Evolutionary conservation across 2,797 vertebrate genomes (phyloP).

Genomic region (Tragopan temminckii): DNA sequence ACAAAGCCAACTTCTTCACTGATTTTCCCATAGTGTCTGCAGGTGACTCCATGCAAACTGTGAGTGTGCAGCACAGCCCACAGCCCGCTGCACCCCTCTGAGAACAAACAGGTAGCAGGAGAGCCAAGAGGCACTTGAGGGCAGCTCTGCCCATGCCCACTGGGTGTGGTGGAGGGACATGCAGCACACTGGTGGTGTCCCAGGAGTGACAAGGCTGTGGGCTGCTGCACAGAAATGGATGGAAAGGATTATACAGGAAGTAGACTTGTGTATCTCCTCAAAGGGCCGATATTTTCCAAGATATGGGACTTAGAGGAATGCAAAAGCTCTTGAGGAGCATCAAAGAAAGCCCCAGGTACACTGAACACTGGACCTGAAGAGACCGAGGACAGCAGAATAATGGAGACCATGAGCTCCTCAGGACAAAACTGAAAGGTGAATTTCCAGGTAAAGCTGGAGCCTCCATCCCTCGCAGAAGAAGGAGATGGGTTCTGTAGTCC

Average conservation of each 20-base stretch:
- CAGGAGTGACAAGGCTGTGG: too few relatives aligned
- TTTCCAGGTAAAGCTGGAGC: neutral
- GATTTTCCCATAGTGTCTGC: neutral
- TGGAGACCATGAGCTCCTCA: neutral
- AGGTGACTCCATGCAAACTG: neutral
- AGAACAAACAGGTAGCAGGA: neutral
- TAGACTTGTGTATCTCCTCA: neutral
- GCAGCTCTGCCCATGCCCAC: neutral
- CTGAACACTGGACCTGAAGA: neutral
- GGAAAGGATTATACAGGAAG: neutral
- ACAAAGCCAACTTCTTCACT: neutral
- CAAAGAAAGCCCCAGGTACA: neutral
- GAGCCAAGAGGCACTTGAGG: neutral
- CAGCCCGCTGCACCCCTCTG: neutral
- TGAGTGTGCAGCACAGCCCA: neutral
- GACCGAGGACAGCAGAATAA: neutral
- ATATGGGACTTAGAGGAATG: neutral
- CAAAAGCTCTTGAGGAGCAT: neutral
- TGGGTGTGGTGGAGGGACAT: neutral
- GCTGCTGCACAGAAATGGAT: neutral
- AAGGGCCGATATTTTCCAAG: neutral
- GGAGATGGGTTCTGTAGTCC: neutral
- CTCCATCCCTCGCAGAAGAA: neutral
- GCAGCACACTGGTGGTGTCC: neutral
- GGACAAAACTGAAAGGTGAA: neutral